Base-by-base conservation (phyloP, 2,888 invertebrate genomes). In the Gastracanthus pulcherrimus region DNA sequence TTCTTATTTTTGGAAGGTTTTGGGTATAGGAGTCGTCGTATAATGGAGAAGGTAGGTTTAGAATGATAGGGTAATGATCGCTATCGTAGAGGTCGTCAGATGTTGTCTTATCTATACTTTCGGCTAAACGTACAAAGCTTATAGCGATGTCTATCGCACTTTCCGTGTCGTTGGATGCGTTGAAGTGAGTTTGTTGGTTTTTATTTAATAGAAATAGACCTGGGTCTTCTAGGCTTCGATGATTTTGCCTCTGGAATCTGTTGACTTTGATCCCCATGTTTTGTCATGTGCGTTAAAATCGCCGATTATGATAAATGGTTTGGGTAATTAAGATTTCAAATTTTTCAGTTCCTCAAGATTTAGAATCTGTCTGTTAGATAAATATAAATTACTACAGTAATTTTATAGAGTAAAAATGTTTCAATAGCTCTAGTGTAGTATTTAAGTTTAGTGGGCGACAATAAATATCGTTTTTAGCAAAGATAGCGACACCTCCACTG, bases 261-360 rank as follows among this genome's bases (percentile, higher is more conserved):
- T 70, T 55, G 79, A 67, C 1, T 55, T 31, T 4, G 82, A 85
- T 26, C 85, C 84, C 84, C 85, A 87, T 1, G 82, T 7, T 0
- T n/a, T 9, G 31, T 80, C 81, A 55, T 86, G 83, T 19, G 81
- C 83, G 36, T 86, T 86, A 29, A 87, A 5, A 87, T 76, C 55
- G 9, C 55, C 26, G 1, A 55, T 13, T 26, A 55, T 55, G 11
- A 55, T 26, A 55, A 26, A 55, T 23, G 26, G 55, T 55, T 23
- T 26, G 26, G 55, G 4, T 13, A 82, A 80, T 1, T 84, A 84
- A 62, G 69, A 74, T 7, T 84, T 84, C 7, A 87, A 51, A 66
- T 85, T 80, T 0, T 76, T 41, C 1, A 84, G 71, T 7, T 84
- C 13, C 31, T 75, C 38, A 9, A 84, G 23, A 3, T 64, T 29